phyloP scores from a whole-genome alignment of 2,797 vertebrate genomes.

The Pseudochaenichthys georgianus region DNA sequence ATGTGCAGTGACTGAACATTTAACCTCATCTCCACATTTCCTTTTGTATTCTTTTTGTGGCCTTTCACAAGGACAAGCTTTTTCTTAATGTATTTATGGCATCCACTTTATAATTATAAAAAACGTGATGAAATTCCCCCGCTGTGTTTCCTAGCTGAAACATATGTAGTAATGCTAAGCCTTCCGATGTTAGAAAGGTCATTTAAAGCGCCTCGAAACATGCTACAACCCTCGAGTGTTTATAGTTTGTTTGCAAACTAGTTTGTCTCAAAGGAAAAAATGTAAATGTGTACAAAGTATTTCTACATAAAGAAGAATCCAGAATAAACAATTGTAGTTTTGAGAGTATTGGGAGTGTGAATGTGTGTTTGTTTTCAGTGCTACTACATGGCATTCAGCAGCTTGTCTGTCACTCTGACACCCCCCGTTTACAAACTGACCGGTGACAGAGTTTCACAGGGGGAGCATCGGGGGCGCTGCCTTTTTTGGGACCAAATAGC shows the following conservation, averaged over 20 bases:
- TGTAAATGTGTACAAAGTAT: slow-evolving; percentile 79
- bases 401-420: background rate
- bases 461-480: background rate
- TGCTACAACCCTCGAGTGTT: slow-evolving; percentile 50
- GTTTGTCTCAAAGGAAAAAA: slow-evolving; percentile 50
- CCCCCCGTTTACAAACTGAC: slow-evolving; percentile 2
- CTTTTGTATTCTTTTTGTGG: slow-evolving; percentile 59
- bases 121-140: slow-evolving; percentile 26
- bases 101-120: slow-evolving; percentile 49
- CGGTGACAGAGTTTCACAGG: slow-evolving; percentile 1
- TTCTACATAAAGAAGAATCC: slow-evolving; percentile 66
- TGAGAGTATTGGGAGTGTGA: slow-evolving; percentile 37
- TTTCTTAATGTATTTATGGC: slow-evolving; percentile 75
- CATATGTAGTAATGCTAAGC: slow-evolving; percentile 43
- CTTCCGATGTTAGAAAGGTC: slow-evolving; percentile 52
- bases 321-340: slow-evolving; percentile 68
- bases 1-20: slow-evolving; percentile 59
- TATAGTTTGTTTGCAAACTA: slow-evolving; percentile 48
- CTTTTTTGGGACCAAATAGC: slow-evolving; percentile 15
- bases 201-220: slow-evolving; percentile 52
- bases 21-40: slow-evolving; percentile 48
- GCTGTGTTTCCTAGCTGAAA: slow-evolving; percentile 43
- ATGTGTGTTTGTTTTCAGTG: slow-evolving; percentile 15
- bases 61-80: slow-evolving; percentile 60
- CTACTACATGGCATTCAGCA: background rate